These are phyloP conservation scores for Echinarachnius parma DNA, from an alignment of 53 echinoderm and acorn worm genomes.

Conservation along the genomic window DNA sequence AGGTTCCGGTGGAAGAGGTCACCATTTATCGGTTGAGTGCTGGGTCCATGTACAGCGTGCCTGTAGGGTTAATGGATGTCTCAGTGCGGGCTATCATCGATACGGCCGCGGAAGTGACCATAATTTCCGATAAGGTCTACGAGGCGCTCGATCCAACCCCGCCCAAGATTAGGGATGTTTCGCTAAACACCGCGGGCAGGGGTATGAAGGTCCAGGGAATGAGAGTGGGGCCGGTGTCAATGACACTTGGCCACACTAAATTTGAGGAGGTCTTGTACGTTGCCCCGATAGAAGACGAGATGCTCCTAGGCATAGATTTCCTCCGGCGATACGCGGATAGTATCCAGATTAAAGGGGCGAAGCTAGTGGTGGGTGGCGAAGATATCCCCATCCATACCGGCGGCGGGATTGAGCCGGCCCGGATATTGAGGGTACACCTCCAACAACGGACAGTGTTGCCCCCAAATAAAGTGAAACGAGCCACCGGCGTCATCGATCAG, in stretches of 20 bases:
- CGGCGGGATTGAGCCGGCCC: no score
- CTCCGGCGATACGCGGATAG: background rate
- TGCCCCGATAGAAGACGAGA: conserved; percentile 55
- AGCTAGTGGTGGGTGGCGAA: no score
- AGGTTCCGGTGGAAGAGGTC: background rate
- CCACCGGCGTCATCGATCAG: no score
- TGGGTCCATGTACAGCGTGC: background rate
- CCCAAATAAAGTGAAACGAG: no score
- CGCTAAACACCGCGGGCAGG: conserved; percentile 38
- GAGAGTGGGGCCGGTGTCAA: conserved; percentile 33
- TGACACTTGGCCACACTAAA: conserved; percentile 6
- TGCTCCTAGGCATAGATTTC: conserved; percentile 55
- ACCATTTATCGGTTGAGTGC: background rate
- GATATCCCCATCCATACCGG: no score
- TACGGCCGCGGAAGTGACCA: conserved; percentile 50
- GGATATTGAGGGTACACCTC: no score
- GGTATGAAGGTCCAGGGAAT: conserved; percentile 31
- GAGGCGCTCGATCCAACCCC: conserved; percentile 26
- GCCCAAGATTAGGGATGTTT: conserved; percentile 29
- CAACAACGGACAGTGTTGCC: no score
- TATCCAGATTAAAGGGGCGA: conserved; percentile 30
- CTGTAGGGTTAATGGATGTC: background rate
- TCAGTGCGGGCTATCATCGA: conserved; percentile 48
- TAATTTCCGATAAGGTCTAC: conserved; percentile 49
- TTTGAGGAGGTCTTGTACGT: conserved; percentile 5